Conservation (phyloP, 2,888 invertebrate genomes). For the Caenorhabditis sp. region DNA sequence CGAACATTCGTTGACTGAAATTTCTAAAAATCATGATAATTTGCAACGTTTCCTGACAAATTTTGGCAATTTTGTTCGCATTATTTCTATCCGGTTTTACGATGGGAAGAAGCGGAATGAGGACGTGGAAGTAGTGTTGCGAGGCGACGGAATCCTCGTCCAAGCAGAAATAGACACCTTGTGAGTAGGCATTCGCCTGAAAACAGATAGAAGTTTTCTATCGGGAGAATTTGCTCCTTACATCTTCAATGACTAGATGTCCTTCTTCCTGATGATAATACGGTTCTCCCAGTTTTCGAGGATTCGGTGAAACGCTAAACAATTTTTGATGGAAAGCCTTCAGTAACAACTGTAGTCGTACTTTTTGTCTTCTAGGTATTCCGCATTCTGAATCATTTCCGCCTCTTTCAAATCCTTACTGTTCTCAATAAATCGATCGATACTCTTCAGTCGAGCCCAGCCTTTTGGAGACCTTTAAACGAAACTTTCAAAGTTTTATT, state of each 20-base stretch:
- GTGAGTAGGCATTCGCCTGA: conserved; percentile 30
- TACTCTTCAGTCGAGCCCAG: conserved; percentile 38
- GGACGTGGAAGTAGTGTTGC: conserved; percentile 39
- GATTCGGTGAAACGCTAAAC: not conserved
- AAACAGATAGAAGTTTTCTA: not conserved
- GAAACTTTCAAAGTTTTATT: not conserved
- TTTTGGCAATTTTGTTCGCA: conserved; percentile 3
- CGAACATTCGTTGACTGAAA: conserved; percentile 32
- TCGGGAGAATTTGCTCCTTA: not conserved
- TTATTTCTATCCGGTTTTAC: too few species aligned
- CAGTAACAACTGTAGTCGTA: too few species aligned
- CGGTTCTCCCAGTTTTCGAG: conserved; percentile 21
- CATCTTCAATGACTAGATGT: conserved; percentile 36
- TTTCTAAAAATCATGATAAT: not conserved
- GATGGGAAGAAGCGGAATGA: conserved; percentile 46
- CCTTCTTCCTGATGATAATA: conserved; percentile 45
- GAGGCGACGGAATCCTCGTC: conserved; percentile 44
- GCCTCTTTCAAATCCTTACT: conserved; percentile 2
- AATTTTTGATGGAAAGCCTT: not conserved
- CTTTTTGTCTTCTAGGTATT: conserved; percentile 16
- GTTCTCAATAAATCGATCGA: conserved; percentile 44
- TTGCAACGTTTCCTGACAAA: conserved; percentile 18
- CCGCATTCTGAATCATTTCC: conserved; percentile 30
- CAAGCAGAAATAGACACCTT: conserved; percentile 53
- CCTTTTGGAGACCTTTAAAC: conserved; percentile 46